Percentiles rank a stretch among this genome's conserved stretches.
Evolutionary conservation across 2,113 vertebrate species (phyloP).

Genomic region (Epinephelus fuscoguttatus): DNA sequence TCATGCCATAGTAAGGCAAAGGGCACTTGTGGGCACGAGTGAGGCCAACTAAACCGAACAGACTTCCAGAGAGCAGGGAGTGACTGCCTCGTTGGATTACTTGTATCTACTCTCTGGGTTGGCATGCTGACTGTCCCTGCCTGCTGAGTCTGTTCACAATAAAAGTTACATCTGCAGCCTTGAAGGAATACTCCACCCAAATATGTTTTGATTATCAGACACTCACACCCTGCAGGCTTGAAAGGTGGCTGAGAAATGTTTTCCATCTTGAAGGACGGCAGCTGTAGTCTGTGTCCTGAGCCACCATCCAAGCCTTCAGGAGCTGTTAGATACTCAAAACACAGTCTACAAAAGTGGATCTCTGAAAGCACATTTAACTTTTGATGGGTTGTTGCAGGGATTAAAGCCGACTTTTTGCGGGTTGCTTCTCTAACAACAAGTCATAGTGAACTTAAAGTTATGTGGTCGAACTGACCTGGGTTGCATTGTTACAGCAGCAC

Average conservation of each 20-base stretch:
- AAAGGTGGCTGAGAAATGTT: slow-evolving; percentile 16
- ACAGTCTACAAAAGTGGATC: neutral
- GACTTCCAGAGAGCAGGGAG: slow-evolving; percentile 20
- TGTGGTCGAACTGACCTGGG: slow-evolving; percentile 28
- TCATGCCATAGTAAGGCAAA: slow-evolving; percentile 28
- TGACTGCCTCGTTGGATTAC: slow-evolving; percentile 42
- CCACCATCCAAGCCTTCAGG: neutral
- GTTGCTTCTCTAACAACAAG: slow-evolving; percentile 6
- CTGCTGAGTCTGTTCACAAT: slow-evolving; percentile 9
- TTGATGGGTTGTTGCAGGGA: neutral
- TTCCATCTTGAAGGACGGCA: neutral
- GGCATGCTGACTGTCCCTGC: slow-evolving; percentile 19
- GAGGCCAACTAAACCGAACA: slow-evolving; percentile 33
- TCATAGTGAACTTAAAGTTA: neutral
- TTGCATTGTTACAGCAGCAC: slow-evolving; percentile 18
- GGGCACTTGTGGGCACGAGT: slow-evolving; percentile 20
- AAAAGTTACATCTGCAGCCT: slow-evolving; percentile 17
- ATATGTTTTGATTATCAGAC: slow-evolving; percentile 32
- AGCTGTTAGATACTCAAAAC: neutral
- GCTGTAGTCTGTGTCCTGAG: neutral
- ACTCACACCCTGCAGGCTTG: neutral
- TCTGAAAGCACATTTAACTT: neutral
- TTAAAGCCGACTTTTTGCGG: neutral
- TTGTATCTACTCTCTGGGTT: neutral
- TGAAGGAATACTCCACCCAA: slow-evolving; percentile 5